These are phyloP conservation scores for Plutomurus gul DNA, from an alignment of 1,140 invertebrate genomes.

Conservation along the genomic window DNA sequence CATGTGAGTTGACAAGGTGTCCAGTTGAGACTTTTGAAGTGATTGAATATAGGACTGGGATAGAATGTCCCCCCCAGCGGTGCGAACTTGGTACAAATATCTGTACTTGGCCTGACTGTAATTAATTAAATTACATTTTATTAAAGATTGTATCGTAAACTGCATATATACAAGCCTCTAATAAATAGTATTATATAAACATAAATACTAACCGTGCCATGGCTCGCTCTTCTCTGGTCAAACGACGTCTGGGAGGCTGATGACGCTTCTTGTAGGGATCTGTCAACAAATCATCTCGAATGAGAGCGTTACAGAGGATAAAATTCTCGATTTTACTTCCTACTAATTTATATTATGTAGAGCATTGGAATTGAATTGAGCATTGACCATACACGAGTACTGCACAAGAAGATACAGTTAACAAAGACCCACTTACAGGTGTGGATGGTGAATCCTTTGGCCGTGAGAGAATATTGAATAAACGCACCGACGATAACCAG, in stretches of 20 bases:
- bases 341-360: too few relatives aligned
- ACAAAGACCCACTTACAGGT: conserved; percentile 49
- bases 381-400: too few relatives aligned
- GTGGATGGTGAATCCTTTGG: conserved; percentile 69
- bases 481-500: conserved; percentile 70
- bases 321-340: too few relatives aligned
- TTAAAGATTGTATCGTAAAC: too few relatives aligned
- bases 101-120: conserved; percentile 65
- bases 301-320: too few relatives aligned
- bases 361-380: too few relatives aligned
- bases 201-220: too few relatives aligned
- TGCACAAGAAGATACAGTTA: conserved; percentile 35
- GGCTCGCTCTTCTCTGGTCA: conserved; percentile 50
- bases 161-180: neutral
- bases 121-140: too few relatives aligned
- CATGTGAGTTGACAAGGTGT: conserved; percentile 51
- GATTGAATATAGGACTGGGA: conserved; percentile 67
- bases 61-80: conserved; percentile 85
- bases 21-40: conserved; percentile 47
- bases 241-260: conserved; percentile 33
- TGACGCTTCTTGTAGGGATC: conserved; percentile 52
- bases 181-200: neutral
- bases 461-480: conserved; percentile 72
- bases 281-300: conserved; percentile 7
- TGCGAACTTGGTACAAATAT: conserved; percentile 85